A percentile compares a stretch with the other conserved stretches of the same genome.
Conservation (phyloP, 2,797 vertebrate species). For the Cryptoprocta ferox region DNA sequence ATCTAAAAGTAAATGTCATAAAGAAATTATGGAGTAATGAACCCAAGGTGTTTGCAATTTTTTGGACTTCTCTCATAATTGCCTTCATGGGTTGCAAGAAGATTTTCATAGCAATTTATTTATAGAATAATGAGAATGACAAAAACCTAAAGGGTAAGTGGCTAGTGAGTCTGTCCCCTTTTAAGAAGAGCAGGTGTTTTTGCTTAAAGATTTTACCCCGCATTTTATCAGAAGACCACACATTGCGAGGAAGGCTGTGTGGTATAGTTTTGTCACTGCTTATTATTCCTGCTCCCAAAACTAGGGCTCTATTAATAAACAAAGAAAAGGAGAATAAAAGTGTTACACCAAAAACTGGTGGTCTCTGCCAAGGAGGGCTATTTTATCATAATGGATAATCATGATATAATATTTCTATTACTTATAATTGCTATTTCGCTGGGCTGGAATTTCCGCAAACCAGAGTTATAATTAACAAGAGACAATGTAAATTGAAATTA, state of each 20-base stretch:
- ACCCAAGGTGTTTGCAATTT: not conserved
- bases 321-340: not conserved
- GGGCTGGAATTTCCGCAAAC: not conserved
- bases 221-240: not conserved
- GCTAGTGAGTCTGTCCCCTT: not conserved
- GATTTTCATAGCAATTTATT: not conserved
- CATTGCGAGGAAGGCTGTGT: not conserved
- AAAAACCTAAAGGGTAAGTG: not conserved
- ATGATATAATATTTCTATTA: not conserved
- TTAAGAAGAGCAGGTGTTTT: not conserved
- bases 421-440: not conserved
- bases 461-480: constrained; percentile 14
- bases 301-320: not conserved
- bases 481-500: not conserved
- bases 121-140: not conserved
- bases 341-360: not conserved
- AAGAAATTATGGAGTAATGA: not conserved
- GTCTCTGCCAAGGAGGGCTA: not conserved
- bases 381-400: not conserved
- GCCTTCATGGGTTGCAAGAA: not conserved
- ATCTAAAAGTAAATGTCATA: not conserved
- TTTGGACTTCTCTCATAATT: not conserved
- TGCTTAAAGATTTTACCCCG: not conserved
- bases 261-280: not conserved
- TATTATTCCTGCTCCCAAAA: not conserved